Evolutionary conservation across 2,888 invertebrate genomes (phyloP).

Genomic region (Volucella zonaria): DNA sequence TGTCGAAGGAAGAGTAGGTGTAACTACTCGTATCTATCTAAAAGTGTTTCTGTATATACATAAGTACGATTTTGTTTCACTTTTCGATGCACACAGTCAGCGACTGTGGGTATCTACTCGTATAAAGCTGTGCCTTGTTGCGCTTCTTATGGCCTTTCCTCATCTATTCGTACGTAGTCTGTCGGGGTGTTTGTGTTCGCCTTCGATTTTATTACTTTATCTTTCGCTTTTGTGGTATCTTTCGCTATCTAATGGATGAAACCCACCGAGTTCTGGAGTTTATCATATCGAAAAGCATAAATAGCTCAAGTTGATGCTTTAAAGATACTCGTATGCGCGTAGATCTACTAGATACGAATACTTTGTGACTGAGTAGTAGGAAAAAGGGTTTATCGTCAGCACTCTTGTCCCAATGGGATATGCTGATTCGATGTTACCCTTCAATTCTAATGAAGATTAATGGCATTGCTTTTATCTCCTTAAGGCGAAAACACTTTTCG

Average conservation of each 20-base stretch:
- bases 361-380: not conserved
- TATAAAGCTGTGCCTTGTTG: conserved; percentile 3
- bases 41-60: conserved; percentile 22
- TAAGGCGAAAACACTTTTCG: conserved; percentile 47
- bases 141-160: conserved; percentile 14
- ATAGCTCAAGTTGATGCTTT: conserved; percentile 46
- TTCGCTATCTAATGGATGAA: conserved; percentile 45
- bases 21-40: conserved; percentile 7
- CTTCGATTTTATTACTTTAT: conserved; percentile 62
- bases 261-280: conserved; percentile 12
- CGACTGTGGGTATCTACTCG: too few relatives aligned
- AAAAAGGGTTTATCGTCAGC: conserved; percentile 26
- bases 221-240: conserved; percentile 45
- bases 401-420: conserved; percentile 50
- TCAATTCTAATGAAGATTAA: conserved; percentile 75
- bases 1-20: not conserved
- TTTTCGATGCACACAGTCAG: not conserved
- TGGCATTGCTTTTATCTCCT: conserved; percentile 71
- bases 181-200: not conserved
- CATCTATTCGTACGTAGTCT: not conserved
- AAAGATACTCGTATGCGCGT: conserved; percentile 34
- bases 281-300: conserved; percentile 51
- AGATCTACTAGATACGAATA: not conserved
- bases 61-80: not conserved
- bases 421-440: conserved; percentile 66